A percentile compares a stretch with the other conserved stretches of the same genome.
phyloP scores from a whole-genome alignment of 2,888 invertebrate genomes.

The Mamestra brassicae region DNA sequence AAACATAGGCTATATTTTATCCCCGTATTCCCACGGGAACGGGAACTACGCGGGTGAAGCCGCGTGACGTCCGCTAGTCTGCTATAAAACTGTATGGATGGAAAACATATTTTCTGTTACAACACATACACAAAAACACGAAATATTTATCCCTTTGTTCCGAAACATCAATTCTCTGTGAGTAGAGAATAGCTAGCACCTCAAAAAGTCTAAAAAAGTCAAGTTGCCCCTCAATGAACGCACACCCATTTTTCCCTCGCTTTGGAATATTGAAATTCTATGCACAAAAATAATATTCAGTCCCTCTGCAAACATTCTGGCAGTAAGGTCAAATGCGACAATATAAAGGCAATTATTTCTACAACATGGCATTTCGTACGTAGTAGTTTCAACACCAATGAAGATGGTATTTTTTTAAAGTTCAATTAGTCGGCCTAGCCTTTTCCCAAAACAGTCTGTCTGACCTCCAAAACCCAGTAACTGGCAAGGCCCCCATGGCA shows the following conservation, averaged over 20 bases:
- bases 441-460: too few relatives aligned
- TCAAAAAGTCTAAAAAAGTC: constrained; percentile 15
- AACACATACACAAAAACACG: not conserved
- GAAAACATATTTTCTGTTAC: not conserved
- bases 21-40: too few relatives aligned
- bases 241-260: constrained; percentile 11
- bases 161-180: constrained; percentile 4
- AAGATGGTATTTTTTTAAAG: too few relatives aligned
- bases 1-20: too few relatives aligned
- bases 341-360: not conserved
- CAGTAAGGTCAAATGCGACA: too few relatives aligned
- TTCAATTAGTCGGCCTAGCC: too few relatives aligned
- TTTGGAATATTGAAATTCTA: constrained; percentile 31
- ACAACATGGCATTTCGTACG: too few relatives aligned
- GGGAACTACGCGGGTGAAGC: too few relatives aligned
- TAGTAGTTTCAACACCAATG: too few relatives aligned
- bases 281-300: constrained; percentile 23
- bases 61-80: too few relatives aligned
- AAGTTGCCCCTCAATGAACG: constrained; percentile 20
- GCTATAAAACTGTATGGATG: not conserved
- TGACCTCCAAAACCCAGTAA: too few relatives aligned
- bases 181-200: not conserved
- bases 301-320: not conserved
- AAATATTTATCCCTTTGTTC: constrained; percentile 27
- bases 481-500: too few relatives aligned